Conservation (phyloP, 2,113 vertebrate genomes). For the Apteryx mantelli region DNA sequence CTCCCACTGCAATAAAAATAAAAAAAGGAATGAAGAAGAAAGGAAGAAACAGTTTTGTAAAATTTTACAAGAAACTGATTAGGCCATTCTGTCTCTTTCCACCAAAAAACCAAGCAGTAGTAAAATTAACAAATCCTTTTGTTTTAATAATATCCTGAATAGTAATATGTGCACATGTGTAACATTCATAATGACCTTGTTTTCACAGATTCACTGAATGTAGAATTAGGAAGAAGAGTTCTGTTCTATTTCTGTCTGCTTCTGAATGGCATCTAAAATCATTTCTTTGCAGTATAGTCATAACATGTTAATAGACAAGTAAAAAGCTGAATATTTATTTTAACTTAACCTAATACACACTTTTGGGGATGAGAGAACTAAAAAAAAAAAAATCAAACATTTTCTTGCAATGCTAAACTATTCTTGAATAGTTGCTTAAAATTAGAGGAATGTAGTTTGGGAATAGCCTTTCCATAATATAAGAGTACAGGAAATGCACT, state of each 20-base stretch:
- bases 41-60: neutral
- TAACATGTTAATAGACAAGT: neutral
- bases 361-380: neutral
- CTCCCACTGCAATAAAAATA: slow-evolving; percentile 88
- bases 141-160: neutral
- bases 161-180: neutral
- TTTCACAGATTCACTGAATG: neutral
- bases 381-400: neutral
- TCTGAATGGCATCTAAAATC: neutral
- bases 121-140: neutral
- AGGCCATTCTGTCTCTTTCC: neutral
- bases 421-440: neutral
- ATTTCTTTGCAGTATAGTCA: neutral
- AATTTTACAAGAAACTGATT: neutral
- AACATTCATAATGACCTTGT: neutral
- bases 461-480: neutral
- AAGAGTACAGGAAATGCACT: neutral
- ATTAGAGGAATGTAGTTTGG: neutral
- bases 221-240: neutral
- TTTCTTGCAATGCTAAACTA: neutral
- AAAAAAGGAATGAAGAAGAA: neutral
- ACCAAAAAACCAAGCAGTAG: neutral
- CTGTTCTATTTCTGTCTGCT: neutral
- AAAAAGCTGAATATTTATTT: neutral
- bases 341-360: neutral